Base-by-base conservation (phyloP, 2,113 vertebrate genomes). In the Stigmatopora nigra region DNA sequence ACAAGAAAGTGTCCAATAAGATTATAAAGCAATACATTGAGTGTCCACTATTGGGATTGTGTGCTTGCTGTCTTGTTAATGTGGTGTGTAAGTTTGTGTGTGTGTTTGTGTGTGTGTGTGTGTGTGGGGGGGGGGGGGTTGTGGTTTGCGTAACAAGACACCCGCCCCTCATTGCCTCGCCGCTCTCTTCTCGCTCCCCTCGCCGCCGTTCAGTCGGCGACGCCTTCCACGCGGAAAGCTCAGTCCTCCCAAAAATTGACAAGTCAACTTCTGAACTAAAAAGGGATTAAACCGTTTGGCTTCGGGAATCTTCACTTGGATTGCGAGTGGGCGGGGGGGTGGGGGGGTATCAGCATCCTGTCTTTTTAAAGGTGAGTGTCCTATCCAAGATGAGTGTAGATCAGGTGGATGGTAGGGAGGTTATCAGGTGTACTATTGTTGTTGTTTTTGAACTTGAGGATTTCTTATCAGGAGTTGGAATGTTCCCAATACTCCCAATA, bases 111-210 rank as follows among this genome's bases (percentile, higher is more conserved):
- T n/a, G n/a, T n/a, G n/a, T n/a, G n/a, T 61, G 61, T 68, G 74
- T 62, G 58, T 57, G 79, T 25, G 64, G 65, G 25, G 35, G 67
- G 76, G 49, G 74, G 73, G 56, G 71, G 64, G 68, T 76, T 68
- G 79, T 69, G 77, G 80, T 78, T 83, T 75, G 78, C 88, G 90
- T 89, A 90, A 91, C 80, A 85, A 84, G 88, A 91, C 88, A 90
- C 90, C 87, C 76, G 74, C 75, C 83, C 83, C 85, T 82, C 82
- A 78, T 84, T 83, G 72, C 86, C 78, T 78, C 82, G 75, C 83
- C 73, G 49, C 79, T 64, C 80, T 78, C 84, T 72, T 75, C 73
- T 75, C 73, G 71, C 73, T 73, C 79, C 78, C 78, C 76, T 78
- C 84, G 70, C 69, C 84, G 70, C 69, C 57, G 73, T 11, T 82